Base-by-base conservation (phyloP, 2,797 vertebrate species). In the Tragopan temminckii region DNA sequence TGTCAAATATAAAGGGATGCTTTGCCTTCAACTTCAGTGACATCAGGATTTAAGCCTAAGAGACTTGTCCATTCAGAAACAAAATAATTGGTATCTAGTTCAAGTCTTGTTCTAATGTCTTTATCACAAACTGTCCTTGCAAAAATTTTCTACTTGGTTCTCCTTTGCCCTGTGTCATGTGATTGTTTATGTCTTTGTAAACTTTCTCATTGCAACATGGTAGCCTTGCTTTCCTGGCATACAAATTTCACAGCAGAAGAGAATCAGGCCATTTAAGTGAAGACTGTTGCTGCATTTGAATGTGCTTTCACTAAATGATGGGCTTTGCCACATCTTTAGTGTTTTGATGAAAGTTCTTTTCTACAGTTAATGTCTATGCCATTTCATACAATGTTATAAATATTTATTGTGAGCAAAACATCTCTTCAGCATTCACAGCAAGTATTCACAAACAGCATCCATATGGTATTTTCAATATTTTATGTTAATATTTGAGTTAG, bases 401-500 rank as follows among this genome's bases (percentile, higher is more conserved):
- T 89, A 96, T 95, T 95, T 94, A 87, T 82, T 61, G 36, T 85
- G 61, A 93, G 69, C 20, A 88, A 74, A 93, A 36, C 5, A 11
- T 57, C 50, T 87, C 80, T 88, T 95, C 61, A 85, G 21, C 68
- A 89, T 93, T 96, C 92, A 88, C 87, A 79, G 52, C 52, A 88
- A 94, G 66, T 52, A 85, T 92, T 91, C 88, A 80, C 45, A 95
- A 93, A 74, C 77, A 90, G 20, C 43, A 93, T 94, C 71, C 82
- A 90, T 92, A 83, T 66, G 95, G 71, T 94, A 94, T 94, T 96
- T 95, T 94, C 86, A 95, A 91, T 96, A 97, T 92, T 97, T 96
- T 95, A 96, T 93, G 82, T 79, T 97, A 96, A 96, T 96, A 94
- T 94, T 97, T 95, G 85, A 90, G 90, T 95, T 91, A 85, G 88